phyloP scores from a whole-genome alignment of 1,140 invertebrate species.

The Ganaspis sp. region DNA sequence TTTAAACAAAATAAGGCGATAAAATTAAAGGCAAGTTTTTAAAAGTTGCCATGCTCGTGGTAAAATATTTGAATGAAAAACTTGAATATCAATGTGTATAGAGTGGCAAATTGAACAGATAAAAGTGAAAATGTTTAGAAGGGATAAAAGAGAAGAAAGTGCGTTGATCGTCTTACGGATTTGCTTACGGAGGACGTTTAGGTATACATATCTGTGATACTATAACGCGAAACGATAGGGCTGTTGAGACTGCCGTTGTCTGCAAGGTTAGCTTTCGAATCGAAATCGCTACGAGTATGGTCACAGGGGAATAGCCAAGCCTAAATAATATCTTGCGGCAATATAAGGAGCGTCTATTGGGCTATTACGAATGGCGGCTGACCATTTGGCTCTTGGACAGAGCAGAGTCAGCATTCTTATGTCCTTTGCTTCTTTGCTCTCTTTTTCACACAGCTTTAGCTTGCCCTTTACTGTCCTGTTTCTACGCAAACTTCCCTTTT shows the following conservation, averaged over 20 bases:
- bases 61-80: too few relatives aligned
- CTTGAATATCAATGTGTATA: background rate
- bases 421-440: conserved; percentile 51
- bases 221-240: conserved; percentile 47
- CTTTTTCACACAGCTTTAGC: conserved; percentile 45
- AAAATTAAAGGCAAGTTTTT: too few relatives aligned
- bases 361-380: conserved; percentile 74
- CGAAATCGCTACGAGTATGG: conserved; percentile 31
- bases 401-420: conserved; percentile 73
- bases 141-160: background rate
- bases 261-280: conserved; percentile 26
- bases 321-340: conserved; percentile 76
- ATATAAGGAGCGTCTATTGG: conserved; percentile 76
- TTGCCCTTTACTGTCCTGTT: conserved; percentile 29
- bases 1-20: background rate
- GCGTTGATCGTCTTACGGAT: conserved; percentile 7
- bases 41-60: too few relatives aligned
- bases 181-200: background rate
- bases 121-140: conserved; percentile 7
- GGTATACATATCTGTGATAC: conserved; percentile 48
- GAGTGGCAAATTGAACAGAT: background rate
- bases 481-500: conserved; percentile 27
- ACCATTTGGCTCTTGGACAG: conserved; percentile 73
- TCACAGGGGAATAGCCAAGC: conserved; percentile 59
- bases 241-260: conserved; percentile 9